phyloP scores from a whole-genome alignment of 2,797 vertebrate species.

The Crenuchus spilurus region DNA sequence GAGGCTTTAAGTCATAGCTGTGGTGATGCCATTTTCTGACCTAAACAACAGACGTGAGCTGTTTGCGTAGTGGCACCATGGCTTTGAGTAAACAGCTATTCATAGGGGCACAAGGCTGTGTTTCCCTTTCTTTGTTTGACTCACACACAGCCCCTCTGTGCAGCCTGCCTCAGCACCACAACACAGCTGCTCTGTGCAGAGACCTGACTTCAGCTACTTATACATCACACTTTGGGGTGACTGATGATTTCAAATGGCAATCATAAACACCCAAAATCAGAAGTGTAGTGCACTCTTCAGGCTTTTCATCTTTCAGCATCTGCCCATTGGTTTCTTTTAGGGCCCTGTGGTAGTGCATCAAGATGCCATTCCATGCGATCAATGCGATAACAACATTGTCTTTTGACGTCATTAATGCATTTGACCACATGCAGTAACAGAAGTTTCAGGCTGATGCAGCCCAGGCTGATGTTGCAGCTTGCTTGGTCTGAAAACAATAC shows the following conservation, averaged over 20 bases:
- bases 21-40: slow-evolving; percentile 40
- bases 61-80: slow-evolving; percentile 53
- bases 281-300: neutral
- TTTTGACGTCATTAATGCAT: too few relatives aligned
- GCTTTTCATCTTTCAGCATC: too few relatives aligned
- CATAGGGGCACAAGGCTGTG: slow-evolving; percentile 55
- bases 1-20: slow-evolving; percentile 1
- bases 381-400: too few relatives aligned
- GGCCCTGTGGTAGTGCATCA: too few relatives aligned
- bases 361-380: too few relatives aligned
- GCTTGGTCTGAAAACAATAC: too few relatives aligned
- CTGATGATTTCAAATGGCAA: slow-evolving; percentile 6
- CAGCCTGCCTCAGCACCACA: slow-evolving; percentile 11
- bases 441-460: too few relatives aligned
- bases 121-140: slow-evolving; percentile 59
- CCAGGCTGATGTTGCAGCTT: too few relatives aligned
- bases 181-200: slow-evolving; percentile 51
- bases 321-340: too few relatives aligned
- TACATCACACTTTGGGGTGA: slow-evolving; percentile 12
- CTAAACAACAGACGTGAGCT: slow-evolving; percentile 55
- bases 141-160: slow-evolving; percentile 60
- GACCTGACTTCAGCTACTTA: slow-evolving; percentile 41
- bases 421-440: too few relatives aligned
- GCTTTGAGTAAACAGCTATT: slow-evolving; percentile 62
- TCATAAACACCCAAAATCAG: neutral